phyloP scores from a whole-genome alignment of 2,797 vertebrate genomes.

The Melanotaenia maccullochi region DNA sequence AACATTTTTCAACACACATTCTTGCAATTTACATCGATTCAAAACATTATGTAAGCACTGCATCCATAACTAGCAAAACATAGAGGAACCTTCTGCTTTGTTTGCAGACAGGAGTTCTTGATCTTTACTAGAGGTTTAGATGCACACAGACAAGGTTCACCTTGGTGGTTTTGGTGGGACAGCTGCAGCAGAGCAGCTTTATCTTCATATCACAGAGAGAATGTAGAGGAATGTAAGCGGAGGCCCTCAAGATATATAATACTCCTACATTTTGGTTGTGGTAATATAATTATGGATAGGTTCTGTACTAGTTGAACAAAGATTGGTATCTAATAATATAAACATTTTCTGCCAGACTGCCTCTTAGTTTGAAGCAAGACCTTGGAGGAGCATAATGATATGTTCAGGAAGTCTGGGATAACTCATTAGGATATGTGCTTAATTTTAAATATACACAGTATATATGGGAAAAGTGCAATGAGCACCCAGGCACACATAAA shows the following conservation, averaged over 20 bases:
- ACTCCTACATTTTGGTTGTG: slow-evolving; percentile 71
- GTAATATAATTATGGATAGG: slow-evolving; percentile 80
- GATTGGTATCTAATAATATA: slow-evolving; percentile 73
- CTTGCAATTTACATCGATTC: slow-evolving; percentile 23
- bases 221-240: slow-evolving; percentile 77
- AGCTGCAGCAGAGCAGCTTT: slow-evolving; percentile 44
- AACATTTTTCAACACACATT: slow-evolving; percentile 14
- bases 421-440: slow-evolving; percentile 22
- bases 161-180: slow-evolving; percentile 40
- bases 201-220: too few relatives aligned
- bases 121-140: slow-evolving; percentile 35
- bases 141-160: slow-evolving; percentile 44
- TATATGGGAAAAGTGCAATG: slow-evolving; percentile 7
- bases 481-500: slow-evolving; percentile 14
- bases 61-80: slow-evolving; percentile 27
- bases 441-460: slow-evolving; percentile 8
- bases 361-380: slow-evolving; percentile 53
- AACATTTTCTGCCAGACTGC: slow-evolving; percentile 71
- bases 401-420: slow-evolving; percentile 29
- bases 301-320: slow-evolving; percentile 68
- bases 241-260: slow-evolving; percentile 77
- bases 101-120: slow-evolving; percentile 42
- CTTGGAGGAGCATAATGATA: slow-evolving; percentile 28
- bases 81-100: slow-evolving; percentile 29
- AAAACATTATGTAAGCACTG: slow-evolving; percentile 10